phyloP scores from a whole-genome alignment of 2,113 vertebrate species.

The Colossoma macropomum region DNA sequence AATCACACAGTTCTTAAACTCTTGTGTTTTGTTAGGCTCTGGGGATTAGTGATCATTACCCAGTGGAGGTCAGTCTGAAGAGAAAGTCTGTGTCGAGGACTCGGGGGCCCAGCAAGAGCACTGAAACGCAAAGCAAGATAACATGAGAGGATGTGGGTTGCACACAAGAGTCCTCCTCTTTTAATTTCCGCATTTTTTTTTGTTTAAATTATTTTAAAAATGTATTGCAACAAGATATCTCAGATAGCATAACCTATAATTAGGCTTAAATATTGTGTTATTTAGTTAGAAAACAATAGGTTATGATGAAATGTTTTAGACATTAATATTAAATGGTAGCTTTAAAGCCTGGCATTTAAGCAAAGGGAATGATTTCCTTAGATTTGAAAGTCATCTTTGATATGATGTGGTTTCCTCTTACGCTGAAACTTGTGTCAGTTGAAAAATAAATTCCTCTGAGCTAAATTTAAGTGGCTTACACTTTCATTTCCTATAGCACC shows the following conservation, averaged over 20 bases:
- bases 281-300: no score
- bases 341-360: no score
- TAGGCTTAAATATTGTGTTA: no score
- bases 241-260: no score
- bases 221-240: no score
- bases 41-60: conserved; percentile 70
- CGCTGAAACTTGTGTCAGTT: no score
- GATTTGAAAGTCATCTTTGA: no score
- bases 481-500: background rate
- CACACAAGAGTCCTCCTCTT: no score
- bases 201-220: background rate
- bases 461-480: background rate
- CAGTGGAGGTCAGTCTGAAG: conserved; percentile 62
- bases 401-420: no score
- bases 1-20: background rate
- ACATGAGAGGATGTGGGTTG: background rate
- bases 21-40: conserved; percentile 58
- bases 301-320: no score
- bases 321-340: no score
- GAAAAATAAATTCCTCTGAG: background rate
- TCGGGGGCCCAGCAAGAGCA: background rate
- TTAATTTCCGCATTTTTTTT: background rate
- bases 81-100: background rate
- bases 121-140: conserved; percentile 42
- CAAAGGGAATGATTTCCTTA: no score